Evolutionary conservation across 30 jellyfish, hydroid and myxozoan species (phyloP).

Genomic region (Aurelia sp.): DNA sequence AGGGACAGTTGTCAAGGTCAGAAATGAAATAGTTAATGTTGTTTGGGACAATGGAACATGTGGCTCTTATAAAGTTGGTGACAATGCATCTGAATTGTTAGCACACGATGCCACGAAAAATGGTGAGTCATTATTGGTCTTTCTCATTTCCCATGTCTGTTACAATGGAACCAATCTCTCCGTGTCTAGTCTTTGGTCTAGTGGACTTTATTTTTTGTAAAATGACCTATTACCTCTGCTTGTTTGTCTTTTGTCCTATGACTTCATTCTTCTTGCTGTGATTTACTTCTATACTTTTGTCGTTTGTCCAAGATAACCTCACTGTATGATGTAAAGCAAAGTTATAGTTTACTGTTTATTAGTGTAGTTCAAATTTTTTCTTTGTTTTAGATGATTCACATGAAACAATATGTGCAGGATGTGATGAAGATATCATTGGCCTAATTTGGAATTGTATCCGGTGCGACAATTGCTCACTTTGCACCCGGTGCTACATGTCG

Average conservation of each 20-base stretch:
- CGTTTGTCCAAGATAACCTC: too few relatives aligned
- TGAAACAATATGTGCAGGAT: background rate
- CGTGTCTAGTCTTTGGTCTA: too few relatives aligned
- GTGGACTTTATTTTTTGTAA: too few relatives aligned
- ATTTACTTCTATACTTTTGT: too few relatives aligned
- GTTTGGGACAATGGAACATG: constrained; percentile 34
- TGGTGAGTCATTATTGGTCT: constrained; percentile 11
- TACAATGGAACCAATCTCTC: background rate
- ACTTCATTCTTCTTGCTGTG: too few relatives aligned
- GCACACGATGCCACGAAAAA: constrained; percentile 30
- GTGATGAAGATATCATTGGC: constrained; percentile 9
- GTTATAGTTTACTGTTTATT: too few relatives aligned
- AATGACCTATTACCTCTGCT: too few relatives aligned
- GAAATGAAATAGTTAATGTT: constrained; percentile 13
- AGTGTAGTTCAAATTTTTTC: background rate
- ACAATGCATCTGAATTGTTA: background rate
- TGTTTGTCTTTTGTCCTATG: too few relatives aligned
- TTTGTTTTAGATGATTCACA: constrained; percentile 1
- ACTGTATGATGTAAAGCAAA: too few relatives aligned
- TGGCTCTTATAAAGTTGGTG: constrained; percentile 9
- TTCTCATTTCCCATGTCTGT: background rate
- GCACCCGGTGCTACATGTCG: constrained; percentile 38
- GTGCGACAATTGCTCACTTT: background rate
- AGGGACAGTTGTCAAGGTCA: constrained; percentile 24
- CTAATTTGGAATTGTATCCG: constrained; percentile 13